These are phyloP conservation scores for Cenopis cana DNA, from an alignment of 2,888 invertebrate species.

Conservation along the genomic window DNA sequence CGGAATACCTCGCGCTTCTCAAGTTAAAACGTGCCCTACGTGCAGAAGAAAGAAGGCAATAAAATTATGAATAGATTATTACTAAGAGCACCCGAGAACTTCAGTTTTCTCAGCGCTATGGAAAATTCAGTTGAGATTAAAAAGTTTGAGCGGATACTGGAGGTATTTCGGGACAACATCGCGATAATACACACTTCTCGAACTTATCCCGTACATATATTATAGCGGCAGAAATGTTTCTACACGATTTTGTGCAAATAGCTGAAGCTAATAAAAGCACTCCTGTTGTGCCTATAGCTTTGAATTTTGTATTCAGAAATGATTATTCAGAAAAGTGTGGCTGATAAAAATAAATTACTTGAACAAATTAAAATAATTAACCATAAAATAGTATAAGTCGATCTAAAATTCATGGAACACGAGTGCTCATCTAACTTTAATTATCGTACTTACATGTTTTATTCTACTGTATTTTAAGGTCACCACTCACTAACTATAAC, in stretches of 20 bases:
- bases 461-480: neutral
- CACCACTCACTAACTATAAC: no score
- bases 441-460: neutral
- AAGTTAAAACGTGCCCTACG: conserved; percentile 28
- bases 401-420: neutral
- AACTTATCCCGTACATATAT: conserved; percentile 29
- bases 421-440: neutral
- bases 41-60: conserved; percentile 37
- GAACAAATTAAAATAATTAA: no score
- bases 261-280: conserved; percentile 22
- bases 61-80: conserved; percentile 49
- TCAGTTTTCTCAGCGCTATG: conserved; percentile 61
- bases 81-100: conserved; percentile 48
- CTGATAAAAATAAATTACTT: neutral
- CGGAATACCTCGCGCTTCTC: neutral
- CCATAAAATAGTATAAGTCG: neutral
- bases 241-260: conserved; percentile 29
- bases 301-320: conserved; percentile 3
- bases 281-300: conserved; percentile 9
- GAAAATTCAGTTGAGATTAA: conserved; percentile 70
- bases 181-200: conserved; percentile 37
- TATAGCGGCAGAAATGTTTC: neutral
- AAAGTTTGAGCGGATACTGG: conserved; percentile 63
- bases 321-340: neutral
- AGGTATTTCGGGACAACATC: conserved; percentile 59